These are phyloP conservation scores for Phoenicopterus ruber DNA, from an alignment of 2,113 vertebrate species.

Conservation along the genomic window DNA sequence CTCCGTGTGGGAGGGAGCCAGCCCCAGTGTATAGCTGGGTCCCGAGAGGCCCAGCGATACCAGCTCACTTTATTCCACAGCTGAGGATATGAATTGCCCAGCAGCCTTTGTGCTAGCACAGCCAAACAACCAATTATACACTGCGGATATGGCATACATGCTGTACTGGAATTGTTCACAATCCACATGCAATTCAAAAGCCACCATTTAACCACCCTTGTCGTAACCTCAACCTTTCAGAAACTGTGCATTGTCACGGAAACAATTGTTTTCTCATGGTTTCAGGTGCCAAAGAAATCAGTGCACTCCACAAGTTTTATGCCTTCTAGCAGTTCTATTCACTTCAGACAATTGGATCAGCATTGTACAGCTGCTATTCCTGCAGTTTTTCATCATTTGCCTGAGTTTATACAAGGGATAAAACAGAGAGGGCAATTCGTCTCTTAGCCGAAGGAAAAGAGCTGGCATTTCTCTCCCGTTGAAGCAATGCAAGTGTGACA, in stretches of 20 bases:
- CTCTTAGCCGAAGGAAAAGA: background rate
- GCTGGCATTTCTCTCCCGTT: background rate
- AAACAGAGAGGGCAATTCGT: background rate
- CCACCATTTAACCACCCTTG: background rate
- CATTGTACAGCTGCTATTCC: background rate
- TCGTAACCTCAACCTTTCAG: background rate
- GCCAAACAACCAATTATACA: background rate
- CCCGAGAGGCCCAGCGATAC: background rate
- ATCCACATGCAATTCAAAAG: background rate
- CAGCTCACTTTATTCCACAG: background rate
- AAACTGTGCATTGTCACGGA: background rate
- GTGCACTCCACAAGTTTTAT: background rate
- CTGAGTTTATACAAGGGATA: constrained; percentile 9
- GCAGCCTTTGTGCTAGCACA: background rate
- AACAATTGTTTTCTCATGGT: background rate
- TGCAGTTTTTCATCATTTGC: constrained; percentile 27
- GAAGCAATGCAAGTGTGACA: background rate
- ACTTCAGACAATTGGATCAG: constrained; percentile 2
- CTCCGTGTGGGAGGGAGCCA: background rate
- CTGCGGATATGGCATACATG: background rate
- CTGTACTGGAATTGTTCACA: background rate
- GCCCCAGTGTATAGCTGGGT: background rate
- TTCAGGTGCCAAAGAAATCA: constrained; percentile 13
- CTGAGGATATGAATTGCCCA: background rate
- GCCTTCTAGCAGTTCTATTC: constrained; percentile 3